phyloP scores from a whole-genome alignment of 1,140 invertebrate species.

The Brachionus plicatilis region DNA sequence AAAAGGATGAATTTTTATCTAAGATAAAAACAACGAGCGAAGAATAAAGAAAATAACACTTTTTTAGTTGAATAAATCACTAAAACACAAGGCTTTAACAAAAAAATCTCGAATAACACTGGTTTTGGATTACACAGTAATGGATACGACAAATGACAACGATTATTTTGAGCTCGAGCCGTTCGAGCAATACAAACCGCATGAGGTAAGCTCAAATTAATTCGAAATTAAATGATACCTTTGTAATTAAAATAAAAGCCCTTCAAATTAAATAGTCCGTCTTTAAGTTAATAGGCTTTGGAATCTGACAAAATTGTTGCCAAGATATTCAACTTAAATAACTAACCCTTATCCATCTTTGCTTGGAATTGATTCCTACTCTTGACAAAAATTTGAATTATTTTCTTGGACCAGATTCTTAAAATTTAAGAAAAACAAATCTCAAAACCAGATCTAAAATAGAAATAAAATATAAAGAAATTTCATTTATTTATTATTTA shows the following conservation, averaged over 20 bases:
- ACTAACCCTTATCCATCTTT: background rate
- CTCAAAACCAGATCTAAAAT: background rate
- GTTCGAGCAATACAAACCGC: slow-evolving; percentile 22
- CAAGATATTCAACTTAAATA: background rate
- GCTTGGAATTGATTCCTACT: background rate
- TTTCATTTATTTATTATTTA: background rate
- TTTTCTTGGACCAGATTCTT: background rate
- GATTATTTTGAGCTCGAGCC: slow-evolving; percentile 39
- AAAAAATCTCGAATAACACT: background rate
- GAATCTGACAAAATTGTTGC: background rate
- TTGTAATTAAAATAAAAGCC: background rate
- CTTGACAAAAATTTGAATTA: background rate
- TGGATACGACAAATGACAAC: slow-evolving; percentile 36
- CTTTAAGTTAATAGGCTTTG: background rate
- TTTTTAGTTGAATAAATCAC: background rate
- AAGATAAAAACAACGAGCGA: background rate
- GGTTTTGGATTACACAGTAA: background rate
- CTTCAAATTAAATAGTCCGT: background rate
- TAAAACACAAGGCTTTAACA: background rate
- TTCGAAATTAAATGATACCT: background rate
- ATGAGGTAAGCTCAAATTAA: slow-evolving; percentile 12
- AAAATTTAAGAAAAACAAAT: slow-evolving; percentile 3
- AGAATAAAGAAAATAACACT: background rate
- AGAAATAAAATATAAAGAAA: background rate
- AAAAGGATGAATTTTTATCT: slow-evolving; percentile 10